A percentile compares a stretch with the other conserved stretches of the same genome.
Conservation (phyloP, 1,140 invertebrate genomes). For the Sitophilus oryzae region DNA sequence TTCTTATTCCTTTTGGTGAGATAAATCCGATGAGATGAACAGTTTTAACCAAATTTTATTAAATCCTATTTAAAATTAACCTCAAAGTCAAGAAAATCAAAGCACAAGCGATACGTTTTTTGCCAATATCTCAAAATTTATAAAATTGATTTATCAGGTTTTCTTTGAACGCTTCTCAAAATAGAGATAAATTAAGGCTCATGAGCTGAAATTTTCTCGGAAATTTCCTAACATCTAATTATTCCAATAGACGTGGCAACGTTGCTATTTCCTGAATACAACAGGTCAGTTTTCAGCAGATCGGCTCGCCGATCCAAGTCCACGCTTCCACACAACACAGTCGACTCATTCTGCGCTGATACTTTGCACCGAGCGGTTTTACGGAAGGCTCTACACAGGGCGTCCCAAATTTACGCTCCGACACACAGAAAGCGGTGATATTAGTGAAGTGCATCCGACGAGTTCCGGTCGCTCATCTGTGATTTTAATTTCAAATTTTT, state of each 20-base stretch:
- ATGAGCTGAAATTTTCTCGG: no score
- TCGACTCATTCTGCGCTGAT: conserved; percentile 9
- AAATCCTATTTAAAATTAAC: no score
- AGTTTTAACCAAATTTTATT: no score
- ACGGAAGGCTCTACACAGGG: not conserved
- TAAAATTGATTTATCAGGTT: no score
- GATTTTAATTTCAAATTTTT: no score
- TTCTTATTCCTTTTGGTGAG: no score
- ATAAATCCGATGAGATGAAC: no score
- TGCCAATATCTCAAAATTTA: no score
- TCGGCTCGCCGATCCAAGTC: conserved; percentile 7
- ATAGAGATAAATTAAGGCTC: no score
- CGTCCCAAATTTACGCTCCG: not conserved
- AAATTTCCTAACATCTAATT: not conserved
- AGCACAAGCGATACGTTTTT: no score
- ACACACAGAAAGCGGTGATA: not conserved
- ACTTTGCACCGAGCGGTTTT: not conserved
- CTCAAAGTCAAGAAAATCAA: no score
- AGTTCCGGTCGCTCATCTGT: not conserved
- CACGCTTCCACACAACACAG: conserved; percentile 7
- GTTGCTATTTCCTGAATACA: conserved; percentile 6
- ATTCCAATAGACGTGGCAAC: conserved; percentile 4
- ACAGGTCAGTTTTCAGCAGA: conserved; percentile 23
- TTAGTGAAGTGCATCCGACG: not conserved
- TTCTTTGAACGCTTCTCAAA: no score